A percentile compares a stretch with the other conserved stretches of the same genome.
These are phyloP conservation scores for Drosophila busckii DNA, from an alignment of 1,140 invertebrate genomes.

Conservation along the genomic window DNA sequence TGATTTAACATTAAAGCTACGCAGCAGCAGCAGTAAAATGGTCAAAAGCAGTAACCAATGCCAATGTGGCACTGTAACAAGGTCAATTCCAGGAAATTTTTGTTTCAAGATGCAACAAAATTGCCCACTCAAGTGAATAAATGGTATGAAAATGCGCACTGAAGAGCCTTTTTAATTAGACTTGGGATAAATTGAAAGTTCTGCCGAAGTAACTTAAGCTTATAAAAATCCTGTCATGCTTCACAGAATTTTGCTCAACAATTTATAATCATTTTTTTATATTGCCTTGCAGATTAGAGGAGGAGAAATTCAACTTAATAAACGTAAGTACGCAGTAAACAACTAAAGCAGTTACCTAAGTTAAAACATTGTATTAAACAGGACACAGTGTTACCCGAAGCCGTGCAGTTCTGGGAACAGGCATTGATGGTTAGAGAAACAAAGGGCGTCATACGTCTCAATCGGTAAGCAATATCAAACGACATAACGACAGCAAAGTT, in stretches of 20 bases:
- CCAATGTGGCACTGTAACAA: slow-evolving; percentile 13
- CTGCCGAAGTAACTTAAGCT: too few relatives aligned
- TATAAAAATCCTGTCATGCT: background rate
- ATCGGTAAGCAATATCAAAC: slow-evolving; percentile 84
- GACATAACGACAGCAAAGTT: background rate
- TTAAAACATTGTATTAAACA: too few relatives aligned
- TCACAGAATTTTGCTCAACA: slow-evolving; percentile 4
- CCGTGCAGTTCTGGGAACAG: slow-evolving; percentile 95
- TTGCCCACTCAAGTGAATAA: too few relatives aligned
- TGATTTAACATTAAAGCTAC: slow-evolving; percentile 25
- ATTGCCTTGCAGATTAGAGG: slow-evolving; percentile 89
- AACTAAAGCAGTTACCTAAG: too few relatives aligned
- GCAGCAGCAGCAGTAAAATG: slow-evolving; percentile 19
- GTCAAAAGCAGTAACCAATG: slow-evolving; percentile 13
- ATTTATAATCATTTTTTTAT: slow-evolving; percentile 45
- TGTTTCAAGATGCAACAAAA: too few relatives aligned
- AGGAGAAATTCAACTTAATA: slow-evolving; percentile 89
- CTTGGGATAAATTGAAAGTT: too few relatives aligned
- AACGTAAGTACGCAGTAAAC: slow-evolving; percentile 90
- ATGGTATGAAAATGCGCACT: too few relatives aligned
- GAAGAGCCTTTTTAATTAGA: too few relatives aligned
- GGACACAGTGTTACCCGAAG: slow-evolving; percentile 93
- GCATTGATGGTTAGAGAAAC: slow-evolving; percentile 93
- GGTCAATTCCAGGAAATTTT: slow-evolving; percentile 41
- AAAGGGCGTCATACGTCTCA: slow-evolving; percentile 89